A percentile compares a stretch with the other conserved stretches of the same genome.
Conservation (phyloP, 2,888 invertebrate genomes). For the Noctuana brunneofusca region DNA sequence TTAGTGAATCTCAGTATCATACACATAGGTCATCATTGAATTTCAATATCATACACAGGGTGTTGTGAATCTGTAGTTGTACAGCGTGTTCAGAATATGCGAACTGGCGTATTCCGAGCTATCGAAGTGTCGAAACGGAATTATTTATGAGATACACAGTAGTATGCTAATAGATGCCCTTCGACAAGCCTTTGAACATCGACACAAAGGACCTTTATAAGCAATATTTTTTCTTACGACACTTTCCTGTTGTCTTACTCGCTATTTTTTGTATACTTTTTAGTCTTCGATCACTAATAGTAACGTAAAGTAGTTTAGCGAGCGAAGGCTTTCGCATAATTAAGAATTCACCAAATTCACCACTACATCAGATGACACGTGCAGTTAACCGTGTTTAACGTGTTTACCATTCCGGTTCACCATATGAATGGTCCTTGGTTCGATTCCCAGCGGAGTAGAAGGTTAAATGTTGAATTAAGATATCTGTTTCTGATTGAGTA, state of each 20-base stretch:
- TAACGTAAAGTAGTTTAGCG: too few relatives aligned
- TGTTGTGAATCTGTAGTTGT: conserved; percentile 23
- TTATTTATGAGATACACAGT: conserved; percentile 35
- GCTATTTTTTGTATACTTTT: background rate
- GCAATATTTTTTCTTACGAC: background rate
- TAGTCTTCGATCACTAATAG: too few relatives aligned
- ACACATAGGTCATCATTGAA: background rate
- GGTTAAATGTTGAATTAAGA: too few relatives aligned
- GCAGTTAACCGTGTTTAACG: too few relatives aligned
- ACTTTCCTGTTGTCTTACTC: background rate
- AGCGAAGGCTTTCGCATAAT: too few relatives aligned
- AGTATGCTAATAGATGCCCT: conserved; percentile 27
- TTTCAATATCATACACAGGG: conserved; percentile 10
- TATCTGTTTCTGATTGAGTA: too few relatives aligned
- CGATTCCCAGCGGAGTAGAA: too few relatives aligned
- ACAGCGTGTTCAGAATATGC: conserved; percentile 20
- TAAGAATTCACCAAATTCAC: too few relatives aligned
- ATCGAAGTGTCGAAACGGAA: conserved; percentile 25
- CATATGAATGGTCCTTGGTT: too few relatives aligned
- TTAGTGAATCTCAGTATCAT: background rate
- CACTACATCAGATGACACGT: too few relatives aligned
- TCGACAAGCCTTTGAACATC: conserved; percentile 16
- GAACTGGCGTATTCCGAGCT: conserved; percentile 25
- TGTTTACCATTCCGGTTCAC: too few relatives aligned
- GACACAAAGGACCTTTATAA: background rate